Percentiles rank a stretch among this genome's conserved stretches.
These are phyloP conservation scores for Drosophila saltans DNA, from an alignment of 1,140 invertebrate species.

Conservation along the genomic window DNA sequence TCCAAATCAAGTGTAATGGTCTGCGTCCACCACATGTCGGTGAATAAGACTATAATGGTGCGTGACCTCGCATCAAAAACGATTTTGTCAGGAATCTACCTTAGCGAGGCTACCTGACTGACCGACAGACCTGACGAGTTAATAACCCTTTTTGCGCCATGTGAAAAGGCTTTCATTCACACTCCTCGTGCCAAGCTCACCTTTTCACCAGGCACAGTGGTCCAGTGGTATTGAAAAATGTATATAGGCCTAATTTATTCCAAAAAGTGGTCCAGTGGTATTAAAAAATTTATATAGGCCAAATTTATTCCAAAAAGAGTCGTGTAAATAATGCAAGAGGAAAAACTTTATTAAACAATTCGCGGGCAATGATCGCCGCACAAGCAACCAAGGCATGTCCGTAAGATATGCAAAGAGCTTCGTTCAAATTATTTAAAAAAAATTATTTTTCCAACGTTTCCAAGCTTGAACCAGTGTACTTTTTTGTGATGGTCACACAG, in stretches of 20 bases:
- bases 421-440: too few relatives aligned
- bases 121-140: constrained; percentile 75
- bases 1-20: constrained; percentile 58
- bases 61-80: constrained; percentile 82
- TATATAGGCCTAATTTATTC: neutral
- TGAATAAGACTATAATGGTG: constrained; percentile 65
- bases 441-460: neutral
- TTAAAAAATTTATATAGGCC: neutral
- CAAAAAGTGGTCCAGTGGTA: constrained; percentile 14
- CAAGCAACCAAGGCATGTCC: too few relatives aligned
- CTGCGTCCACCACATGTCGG: neutral
- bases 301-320: neutral
- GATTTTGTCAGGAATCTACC: constrained; percentile 69
- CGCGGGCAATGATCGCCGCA: too few relatives aligned
- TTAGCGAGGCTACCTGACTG: constrained; percentile 65
- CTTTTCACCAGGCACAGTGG: constrained; percentile 19
- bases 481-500: neutral
- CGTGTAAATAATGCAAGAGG: too few relatives aligned
- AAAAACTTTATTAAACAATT: too few relatives aligned
- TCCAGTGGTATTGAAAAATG: neutral
- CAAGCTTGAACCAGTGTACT: neutral
- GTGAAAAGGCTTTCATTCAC: constrained; percentile 38
- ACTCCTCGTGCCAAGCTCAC: neutral
- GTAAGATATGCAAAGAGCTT: too few relatives aligned
- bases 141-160: constrained; percentile 83